Base-by-base conservation (phyloP, 53 echinoderm and acorn worm species). In the Glandiceps talaboti region DNA sequence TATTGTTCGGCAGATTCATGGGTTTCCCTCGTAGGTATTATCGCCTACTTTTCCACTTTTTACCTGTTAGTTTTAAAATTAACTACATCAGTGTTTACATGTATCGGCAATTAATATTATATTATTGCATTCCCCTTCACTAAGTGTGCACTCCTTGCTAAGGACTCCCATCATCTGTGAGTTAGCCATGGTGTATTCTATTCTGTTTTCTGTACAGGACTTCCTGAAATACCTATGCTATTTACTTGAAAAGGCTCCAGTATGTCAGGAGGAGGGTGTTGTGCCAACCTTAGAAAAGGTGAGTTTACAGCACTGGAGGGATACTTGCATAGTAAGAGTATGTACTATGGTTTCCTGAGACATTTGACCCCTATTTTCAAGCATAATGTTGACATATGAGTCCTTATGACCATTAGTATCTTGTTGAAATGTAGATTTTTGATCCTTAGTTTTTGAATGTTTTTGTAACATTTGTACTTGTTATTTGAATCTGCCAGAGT, bases 211-310 rank as follows among this genome's bases (percentile, higher is more conserved):
- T 80, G 33, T 29, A n/a, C 73, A 87, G 87, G 82, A 82, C 0
- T 76, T 87, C 33, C 28, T 87, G 30, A 79, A 79, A 27, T 83
- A 87, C 76, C 73, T 87, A 20, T 76, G 75, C 29, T 87, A 33
- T 74, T 74, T 80, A 27, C 73, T 87, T 29, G 25, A 77, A 12
- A 75, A 64, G 25, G 79, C 20, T 20, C 29, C 80, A 75, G 30
- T 79, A 25, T 32, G 29, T 79, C 31, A 1, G 28, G 45, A 80
- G 76, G 33, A 85, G n/a, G 80, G 75, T 64, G 75, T 28, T 6
- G 29, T 74, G 33, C 84, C 84, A 28, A 80, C 80, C 27, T 33
- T 80, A 10, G 75, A 74, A n/a, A 30, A 75, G 1, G 85, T 85
- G 33, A 85, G 85, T 77, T 45, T 45, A n/a, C n/a, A n/a, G n/a